phyloP scores from a whole-genome alignment of 64 coral and sea anemone species.

The Montipora sp. region DNA sequence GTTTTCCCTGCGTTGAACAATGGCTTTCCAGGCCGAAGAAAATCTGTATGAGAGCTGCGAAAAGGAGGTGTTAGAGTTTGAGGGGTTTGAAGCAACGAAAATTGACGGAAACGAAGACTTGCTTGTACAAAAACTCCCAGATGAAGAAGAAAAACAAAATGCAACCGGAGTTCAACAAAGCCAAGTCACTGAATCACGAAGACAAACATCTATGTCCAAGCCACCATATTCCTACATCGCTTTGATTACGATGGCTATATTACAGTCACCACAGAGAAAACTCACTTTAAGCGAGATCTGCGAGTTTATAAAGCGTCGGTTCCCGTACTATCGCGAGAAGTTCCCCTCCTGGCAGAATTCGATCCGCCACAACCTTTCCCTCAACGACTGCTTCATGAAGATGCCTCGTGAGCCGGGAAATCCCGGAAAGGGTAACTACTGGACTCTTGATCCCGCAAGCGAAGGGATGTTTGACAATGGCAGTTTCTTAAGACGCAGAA shows the following conservation, averaged over 20 bases:
- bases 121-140: not conserved
- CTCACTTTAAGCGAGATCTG: slow-evolving; percentile 99
- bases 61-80: not conserved
- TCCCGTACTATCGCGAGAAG: slow-evolving; percentile 97
- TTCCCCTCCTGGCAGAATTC: slow-evolving; percentile 99
- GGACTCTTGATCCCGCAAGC: slow-evolving; percentile 95
- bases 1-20: not conserved
- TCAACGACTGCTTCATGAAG: slow-evolving; percentile 99
- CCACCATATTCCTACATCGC: slow-evolving; percentile 99
- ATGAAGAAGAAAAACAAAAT: slow-evolving; percentile 45
- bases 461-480: slow-evolving; percentile 99
- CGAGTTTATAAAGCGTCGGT: slow-evolving; percentile 95
- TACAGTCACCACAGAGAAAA: slow-evolving; percentile 95
- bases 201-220: slow-evolving; percentile 74
- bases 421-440: slow-evolving; percentile 98
- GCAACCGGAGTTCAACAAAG: not conserved
- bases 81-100: slow-evolving; percentile 27
- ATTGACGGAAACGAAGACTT: slow-evolving; percentile 28
- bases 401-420: slow-evolving; percentile 98
- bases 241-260: slow-evolving; percentile 94
- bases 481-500: slow-evolving; percentile 92
- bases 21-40: slow-evolving; percentile 29
- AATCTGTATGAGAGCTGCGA: not conserved
- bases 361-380: slow-evolving; percentile 95
- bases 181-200: slow-evolving; percentile 52